Conservation (phyloP, 2,888 invertebrate genomes). For the Xestia xanthographa region DNA sequence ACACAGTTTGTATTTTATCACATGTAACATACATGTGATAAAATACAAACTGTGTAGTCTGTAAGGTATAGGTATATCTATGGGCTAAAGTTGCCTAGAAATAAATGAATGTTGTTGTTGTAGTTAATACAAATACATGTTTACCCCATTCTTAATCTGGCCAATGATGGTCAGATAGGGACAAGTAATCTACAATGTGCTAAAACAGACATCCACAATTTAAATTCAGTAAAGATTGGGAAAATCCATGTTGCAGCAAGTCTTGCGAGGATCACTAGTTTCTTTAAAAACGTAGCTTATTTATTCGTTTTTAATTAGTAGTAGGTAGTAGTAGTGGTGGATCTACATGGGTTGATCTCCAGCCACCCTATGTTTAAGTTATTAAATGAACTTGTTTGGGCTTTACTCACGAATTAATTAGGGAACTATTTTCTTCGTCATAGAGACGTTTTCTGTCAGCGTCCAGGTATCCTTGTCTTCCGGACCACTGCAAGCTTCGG, state of each 20-base stretch:
- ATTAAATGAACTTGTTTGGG: background rate
- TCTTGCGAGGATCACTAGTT: background rate
- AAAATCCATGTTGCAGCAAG: background rate
- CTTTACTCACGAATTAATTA: slow-evolving; percentile 25
- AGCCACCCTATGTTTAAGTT: background rate
- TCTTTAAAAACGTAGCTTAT: background rate
- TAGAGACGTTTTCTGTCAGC: slow-evolving; percentile 16
- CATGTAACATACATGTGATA: no score
- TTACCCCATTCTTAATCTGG: background rate
- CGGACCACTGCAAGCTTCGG: slow-evolving; percentile 23
- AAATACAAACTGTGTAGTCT: no score
- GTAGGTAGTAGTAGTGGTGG: background rate
- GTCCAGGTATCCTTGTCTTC: slow-evolving; percentile 14
- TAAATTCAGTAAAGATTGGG: background rate
- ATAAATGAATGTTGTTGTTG: no score
- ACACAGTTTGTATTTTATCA: no score
- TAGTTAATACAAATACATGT: background rate
- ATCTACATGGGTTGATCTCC: background rate
- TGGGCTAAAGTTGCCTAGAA: no score
- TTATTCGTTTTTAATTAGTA: background rate
- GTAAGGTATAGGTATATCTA: no score
- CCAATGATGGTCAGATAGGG: background rate
- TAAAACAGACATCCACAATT: background rate
- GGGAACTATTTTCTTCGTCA: slow-evolving; percentile 21
- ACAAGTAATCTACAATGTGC: background rate